A percentile compares a stretch with the other conserved stretches of the same genome.
These are phyloP conservation scores for Chaenogobius annularis DNA, from an alignment of 2,113 vertebrate genomes.

Conservation along the genomic window DNA sequence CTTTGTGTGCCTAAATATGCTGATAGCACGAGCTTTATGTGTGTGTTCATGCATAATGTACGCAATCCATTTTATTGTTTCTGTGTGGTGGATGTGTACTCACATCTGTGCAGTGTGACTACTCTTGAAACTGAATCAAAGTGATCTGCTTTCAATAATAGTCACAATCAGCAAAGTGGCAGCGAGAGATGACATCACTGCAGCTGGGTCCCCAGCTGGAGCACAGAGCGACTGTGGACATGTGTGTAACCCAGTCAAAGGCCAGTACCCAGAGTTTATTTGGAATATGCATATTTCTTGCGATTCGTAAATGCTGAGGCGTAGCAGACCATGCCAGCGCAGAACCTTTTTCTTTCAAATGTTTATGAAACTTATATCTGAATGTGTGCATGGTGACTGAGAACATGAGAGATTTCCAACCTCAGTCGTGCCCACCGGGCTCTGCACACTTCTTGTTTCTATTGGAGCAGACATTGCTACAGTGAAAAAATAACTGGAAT, in stretches of 20 bases:
- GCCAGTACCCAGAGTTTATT: slow-evolving; percentile 62
- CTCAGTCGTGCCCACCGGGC: slow-evolving; percentile 67
- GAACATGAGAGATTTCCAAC: slow-evolving; percentile 69
- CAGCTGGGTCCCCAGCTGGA: slow-evolving; percentile 81
- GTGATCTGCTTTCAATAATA: slow-evolving; percentile 81
- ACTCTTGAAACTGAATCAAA: slow-evolving; percentile 78
- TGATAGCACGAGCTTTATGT: slow-evolving; percentile 36
- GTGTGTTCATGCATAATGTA: slow-evolving; percentile 26
- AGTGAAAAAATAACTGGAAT: slow-evolving; percentile 76
- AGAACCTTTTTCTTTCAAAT: slow-evolving; percentile 25
- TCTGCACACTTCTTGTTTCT: slow-evolving; percentile 70
- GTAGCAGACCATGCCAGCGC: slow-evolving; percentile 44
- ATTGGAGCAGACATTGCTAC: slow-evolving; percentile 71
- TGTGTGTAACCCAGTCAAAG: slow-evolving; percentile 50
- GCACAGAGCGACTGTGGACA: slow-evolving; percentile 55
- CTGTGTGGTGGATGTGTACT: slow-evolving; percentile 23
- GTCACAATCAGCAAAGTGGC: slow-evolving; percentile 82
- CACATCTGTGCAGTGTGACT: slow-evolving; percentile 46
- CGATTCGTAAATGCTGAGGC: slow-evolving; percentile 45
- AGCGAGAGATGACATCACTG: slow-evolving; percentile 80
- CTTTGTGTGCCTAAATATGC: slow-evolving; percentile 31
- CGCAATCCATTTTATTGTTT: slow-evolving; percentile 51
- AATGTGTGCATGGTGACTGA: slow-evolving; percentile 45
- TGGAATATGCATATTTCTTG: slow-evolving; percentile 65
- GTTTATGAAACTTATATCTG: slow-evolving; percentile 20